These are phyloP conservation scores for Chelonus formosanus DNA, from an alignment of 2,888 invertebrate species.

Conservation along the genomic window DNA sequence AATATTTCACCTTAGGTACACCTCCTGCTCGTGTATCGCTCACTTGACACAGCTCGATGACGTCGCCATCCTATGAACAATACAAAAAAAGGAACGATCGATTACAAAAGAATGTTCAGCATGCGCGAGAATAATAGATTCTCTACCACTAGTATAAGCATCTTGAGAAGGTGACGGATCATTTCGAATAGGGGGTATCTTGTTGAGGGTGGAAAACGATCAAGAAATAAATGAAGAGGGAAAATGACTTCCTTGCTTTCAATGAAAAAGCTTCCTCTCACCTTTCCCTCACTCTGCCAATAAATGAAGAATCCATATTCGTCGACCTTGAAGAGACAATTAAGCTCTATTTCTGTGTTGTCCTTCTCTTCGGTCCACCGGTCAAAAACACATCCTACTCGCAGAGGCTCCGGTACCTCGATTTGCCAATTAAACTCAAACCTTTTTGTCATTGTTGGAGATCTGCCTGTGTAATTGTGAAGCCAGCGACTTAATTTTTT, in stretches of 20 bases:
- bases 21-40: conserved; percentile 95
- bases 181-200: conserved; percentile 1
- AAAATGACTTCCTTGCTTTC: background rate
- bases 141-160: conserved; percentile 4
- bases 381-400: conserved; percentile 90
- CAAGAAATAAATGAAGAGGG: background rate
- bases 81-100: conserved; percentile 17
- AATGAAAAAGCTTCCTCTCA: conserved; percentile 60
- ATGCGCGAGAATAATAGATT: conserved; percentile 19
- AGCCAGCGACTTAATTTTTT: background rate
- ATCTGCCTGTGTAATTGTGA: conserved; percentile 6
- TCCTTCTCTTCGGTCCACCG: conserved; percentile 98
- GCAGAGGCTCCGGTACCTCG: conserved; percentile 87
- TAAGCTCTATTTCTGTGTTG: conserved; percentile 86
- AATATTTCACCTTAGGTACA: conserved; percentile 80
- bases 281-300: conserved; percentile 97
- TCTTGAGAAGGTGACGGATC: conserved; percentile 10
- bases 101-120: conserved; percentile 19
- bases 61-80: conserved; percentile 88
- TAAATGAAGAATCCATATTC: conserved; percentile 98
- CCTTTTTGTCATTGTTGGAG: conserved; percentile 87
- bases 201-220: background rate
- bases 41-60: conserved; percentile 97
- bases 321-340: conserved; percentile 92
- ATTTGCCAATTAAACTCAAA: conserved; percentile 99